Percentiles rank a stretch among this genome's conserved stretches.
These are phyloP conservation scores for Euglossa dilemma DNA, from an alignment of 1,140 invertebrate species.

Conservation along the genomic window DNA sequence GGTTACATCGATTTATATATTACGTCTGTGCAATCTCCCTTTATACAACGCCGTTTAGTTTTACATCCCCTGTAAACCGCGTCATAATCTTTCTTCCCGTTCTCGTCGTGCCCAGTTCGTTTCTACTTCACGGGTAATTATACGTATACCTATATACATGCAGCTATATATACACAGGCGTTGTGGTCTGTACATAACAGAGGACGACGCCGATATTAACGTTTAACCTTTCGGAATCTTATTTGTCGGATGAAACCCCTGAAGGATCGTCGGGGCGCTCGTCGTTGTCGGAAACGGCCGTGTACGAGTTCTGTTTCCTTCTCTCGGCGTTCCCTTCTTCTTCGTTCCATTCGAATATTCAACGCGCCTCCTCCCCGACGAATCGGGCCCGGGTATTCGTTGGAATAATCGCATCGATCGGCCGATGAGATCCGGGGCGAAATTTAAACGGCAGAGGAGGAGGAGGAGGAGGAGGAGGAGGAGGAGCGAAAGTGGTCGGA, in stretches of 20 bases:
- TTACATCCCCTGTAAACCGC: background rate
- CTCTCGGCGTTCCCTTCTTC: background rate
- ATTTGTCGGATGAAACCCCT: slow-evolving; percentile 36
- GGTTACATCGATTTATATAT: slow-evolving; percentile 24
- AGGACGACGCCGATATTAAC: background rate
- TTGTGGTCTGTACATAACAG: background rate
- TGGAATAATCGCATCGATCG: background rate
- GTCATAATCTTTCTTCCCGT: slow-evolving; percentile 23
- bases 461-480: background rate
- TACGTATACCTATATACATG: background rate
- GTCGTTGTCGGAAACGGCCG: background rate
- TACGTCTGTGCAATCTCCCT: slow-evolving; percentile 10
- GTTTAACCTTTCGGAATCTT: slow-evolving; percentile 21
- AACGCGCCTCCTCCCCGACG: background rate
- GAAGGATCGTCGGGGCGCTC: background rate
- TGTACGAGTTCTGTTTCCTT: background rate
- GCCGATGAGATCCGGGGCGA: background rate
- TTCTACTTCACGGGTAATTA: background rate
- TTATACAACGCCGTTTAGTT: slow-evolving; percentile 11
- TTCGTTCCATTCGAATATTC: background rate
- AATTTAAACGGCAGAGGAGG: background rate
- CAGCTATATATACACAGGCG: background rate
- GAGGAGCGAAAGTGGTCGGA: background rate
- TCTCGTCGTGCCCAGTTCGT: slow-evolving; percentile 7
- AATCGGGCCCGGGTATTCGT: too few relatives aligned